Base-by-base conservation (phyloP, 1,140 invertebrate genomes). In the Mactra quadrangularis region DNA sequence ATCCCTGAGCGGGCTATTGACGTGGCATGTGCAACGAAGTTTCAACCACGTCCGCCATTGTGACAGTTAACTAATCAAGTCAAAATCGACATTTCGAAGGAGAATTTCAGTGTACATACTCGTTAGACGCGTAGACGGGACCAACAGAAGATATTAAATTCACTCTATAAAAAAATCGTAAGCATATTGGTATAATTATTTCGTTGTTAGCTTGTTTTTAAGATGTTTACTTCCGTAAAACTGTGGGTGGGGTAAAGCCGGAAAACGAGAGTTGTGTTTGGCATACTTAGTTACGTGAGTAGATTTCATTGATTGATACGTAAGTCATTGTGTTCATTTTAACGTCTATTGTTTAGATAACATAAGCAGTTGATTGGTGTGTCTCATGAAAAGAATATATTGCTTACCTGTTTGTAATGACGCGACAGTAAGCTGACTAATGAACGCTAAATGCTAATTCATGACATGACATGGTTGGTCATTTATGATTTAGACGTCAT, bases 21-120 rank as follows among this genome's bases (percentile, higher is more conserved):
- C 88, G 88, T 89, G 88, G 88, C 87, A 88, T 87, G 85, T 84
- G 86, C 85, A 87, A 89, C 88, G 87, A 87, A 82, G 72, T 86
- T 82, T 85, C 79, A 27, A 68, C 84, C 87, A 88, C 88, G 87
- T 89, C 86, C 88, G 88, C 88, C 88, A 88, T 88, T 83, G 87
- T 88, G 79, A 79, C 70, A 66, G 55, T 52, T 78, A 45, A 78
- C 19, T 35, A 74, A 74, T 29, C 13, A 50, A 41, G 31, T 55
- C 41, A 71, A 71, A 17, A 57, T 4, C 17, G n/a, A n/a, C 1
- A 33, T 29, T 52, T 33, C 38, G 33, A 31, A 71, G 1, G 3
- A 33, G 13, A 17, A 52, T 29, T 1, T 19, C 66, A n/a, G 3
- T 50, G 45, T 52, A 17, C 15, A 71, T 29, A 77, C 25, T 62